These are phyloP conservation scores for Cottus gobio DNA, from an alignment of 2,113 vertebrate species.

Conservation along the genomic window DNA sequence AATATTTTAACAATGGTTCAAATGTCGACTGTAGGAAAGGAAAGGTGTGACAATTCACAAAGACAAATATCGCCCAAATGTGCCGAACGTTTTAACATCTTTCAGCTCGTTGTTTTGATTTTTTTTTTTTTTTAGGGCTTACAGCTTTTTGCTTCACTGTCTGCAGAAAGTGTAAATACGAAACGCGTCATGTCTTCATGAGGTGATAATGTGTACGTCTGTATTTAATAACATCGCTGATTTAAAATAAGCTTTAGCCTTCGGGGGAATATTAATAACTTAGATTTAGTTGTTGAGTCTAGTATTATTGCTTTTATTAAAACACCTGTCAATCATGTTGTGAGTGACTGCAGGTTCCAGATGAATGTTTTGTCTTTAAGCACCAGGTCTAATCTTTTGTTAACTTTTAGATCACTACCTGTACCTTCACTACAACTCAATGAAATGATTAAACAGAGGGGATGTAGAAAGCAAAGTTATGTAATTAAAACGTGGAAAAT, in stretches of 20 bases:
- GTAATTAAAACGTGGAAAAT: constrained; percentile 38
- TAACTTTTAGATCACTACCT: constrained; percentile 30
- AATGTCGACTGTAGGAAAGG: not conserved
- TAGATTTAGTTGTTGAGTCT: not conserved
- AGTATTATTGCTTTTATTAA: constrained; percentile 20
- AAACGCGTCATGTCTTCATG: not conserved
- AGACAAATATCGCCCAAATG: not conserved
- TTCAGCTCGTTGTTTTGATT: constrained; percentile 3
- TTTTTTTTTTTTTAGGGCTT: not conserved
- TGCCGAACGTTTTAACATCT: not conserved
- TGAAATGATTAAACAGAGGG: constrained; percentile 14
- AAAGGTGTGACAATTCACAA: not conserved
- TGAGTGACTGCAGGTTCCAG: not conserved
- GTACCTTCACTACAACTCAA: constrained; percentile 5
- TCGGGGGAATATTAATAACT: not conserved
- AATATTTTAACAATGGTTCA: not conserved
- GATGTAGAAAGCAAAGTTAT: not conserved
- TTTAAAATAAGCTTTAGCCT: not conserved
- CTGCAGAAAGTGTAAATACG: constrained; percentile 2
- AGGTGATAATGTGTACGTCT: not conserved
- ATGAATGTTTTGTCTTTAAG: not conserved
- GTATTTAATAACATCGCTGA: not conserved
- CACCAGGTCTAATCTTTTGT: constrained; percentile 12
- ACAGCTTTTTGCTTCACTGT: not conserved
- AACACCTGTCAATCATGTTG: not conserved